phyloP scores from a whole-genome alignment of 2,113 vertebrate species.

The Epinephelus lanceolatus region DNA sequence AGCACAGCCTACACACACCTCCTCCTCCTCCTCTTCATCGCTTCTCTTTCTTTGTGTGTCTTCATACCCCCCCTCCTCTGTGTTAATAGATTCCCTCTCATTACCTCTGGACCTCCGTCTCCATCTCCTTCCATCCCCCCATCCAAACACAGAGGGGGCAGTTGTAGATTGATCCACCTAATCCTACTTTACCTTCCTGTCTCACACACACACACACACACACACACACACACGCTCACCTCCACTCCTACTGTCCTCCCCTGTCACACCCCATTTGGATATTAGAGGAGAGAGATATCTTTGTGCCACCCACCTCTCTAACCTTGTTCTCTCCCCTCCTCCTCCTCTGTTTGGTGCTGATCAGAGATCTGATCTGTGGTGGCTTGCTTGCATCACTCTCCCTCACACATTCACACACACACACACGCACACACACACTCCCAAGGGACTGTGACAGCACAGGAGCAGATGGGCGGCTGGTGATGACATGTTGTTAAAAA shows the following conservation, averaged over 20 bases:
- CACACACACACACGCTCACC: conserved; percentile 34
- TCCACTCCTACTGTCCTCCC: conserved; percentile 27
- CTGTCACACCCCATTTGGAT: conserved; percentile 51
- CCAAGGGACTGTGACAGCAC: conserved; percentile 74
- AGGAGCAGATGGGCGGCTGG: conserved; percentile 82
- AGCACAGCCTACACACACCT: conserved; percentile 16
- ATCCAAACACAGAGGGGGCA: conserved; percentile 62
- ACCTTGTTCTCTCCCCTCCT: conserved; percentile 58
- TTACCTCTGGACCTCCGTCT: conserved; percentile 63
- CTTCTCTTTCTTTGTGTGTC: conserved; percentile 60
- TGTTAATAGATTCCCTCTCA: conserved; percentile 69
- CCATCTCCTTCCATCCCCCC: conserved; percentile 66
- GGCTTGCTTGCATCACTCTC: conserved; percentile 46
- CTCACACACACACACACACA: conserved; percentile 34
- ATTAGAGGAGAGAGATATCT: conserved; percentile 40
- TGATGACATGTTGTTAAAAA: conserved; percentile 85
- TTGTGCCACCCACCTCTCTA: conserved; percentile 63
- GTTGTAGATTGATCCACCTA: conserved; percentile 65
- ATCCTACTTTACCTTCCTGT: conserved; percentile 60
- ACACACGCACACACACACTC: conserved; percentile 53
- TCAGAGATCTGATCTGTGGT: conserved; percentile 75
- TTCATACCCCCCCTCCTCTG: conserved; percentile 22
- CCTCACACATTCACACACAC: conserved; percentile 38
- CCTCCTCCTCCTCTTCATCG: conserved; percentile 33
- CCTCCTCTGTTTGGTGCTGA: conserved; percentile 55